These are phyloP conservation scores for Ennomos erosarius DNA, from an alignment of 2,888 invertebrate species.

Conservation along the genomic window DNA sequence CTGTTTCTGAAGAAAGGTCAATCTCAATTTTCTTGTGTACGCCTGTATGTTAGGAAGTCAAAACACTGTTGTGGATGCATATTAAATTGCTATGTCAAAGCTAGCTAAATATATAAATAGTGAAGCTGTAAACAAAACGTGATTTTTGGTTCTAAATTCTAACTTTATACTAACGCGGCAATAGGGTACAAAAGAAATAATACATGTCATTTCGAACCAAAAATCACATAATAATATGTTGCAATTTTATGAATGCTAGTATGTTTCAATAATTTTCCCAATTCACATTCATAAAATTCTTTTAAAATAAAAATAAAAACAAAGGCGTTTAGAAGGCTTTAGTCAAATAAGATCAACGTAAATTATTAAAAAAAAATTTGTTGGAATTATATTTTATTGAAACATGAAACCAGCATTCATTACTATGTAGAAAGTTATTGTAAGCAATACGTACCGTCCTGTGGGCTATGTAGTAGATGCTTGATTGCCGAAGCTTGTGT, in stretches of 20 bases:
- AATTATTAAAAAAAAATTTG: no score
- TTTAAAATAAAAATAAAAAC: neutral
- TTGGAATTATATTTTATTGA: neutral
- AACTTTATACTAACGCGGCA: neutral
- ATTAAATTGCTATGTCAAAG: slow-evolving; percentile 51
- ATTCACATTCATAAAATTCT: neutral
- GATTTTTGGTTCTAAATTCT: slow-evolving; percentile 27
- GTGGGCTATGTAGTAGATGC: slow-evolving; percentile 21
- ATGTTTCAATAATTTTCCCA: slow-evolving; percentile 26
- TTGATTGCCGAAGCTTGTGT: slow-evolving; percentile 37
- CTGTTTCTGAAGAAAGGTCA: slow-evolving; percentile 26
- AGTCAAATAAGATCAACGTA: no score
- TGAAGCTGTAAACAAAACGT: slow-evolving; percentile 42
- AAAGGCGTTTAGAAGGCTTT: no score
- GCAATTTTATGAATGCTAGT: slow-evolving; percentile 16
- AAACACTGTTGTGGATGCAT: slow-evolving; percentile 62
- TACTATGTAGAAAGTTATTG: slow-evolving; percentile 30
- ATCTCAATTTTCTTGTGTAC: slow-evolving; percentile 51
- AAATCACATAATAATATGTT: slow-evolving; percentile 9
- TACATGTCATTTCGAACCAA: slow-evolving; percentile 30
- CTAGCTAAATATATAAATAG: slow-evolving; percentile 45
- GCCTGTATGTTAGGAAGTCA: slow-evolving; percentile 59
- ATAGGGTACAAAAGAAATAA: neutral
- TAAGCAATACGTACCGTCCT: slow-evolving; percentile 45
- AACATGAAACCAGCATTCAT: slow-evolving; percentile 13